These are phyloP conservation scores for Helleia helle DNA, from an alignment of 2,888 invertebrate species.

Conservation along the genomic window DNA sequence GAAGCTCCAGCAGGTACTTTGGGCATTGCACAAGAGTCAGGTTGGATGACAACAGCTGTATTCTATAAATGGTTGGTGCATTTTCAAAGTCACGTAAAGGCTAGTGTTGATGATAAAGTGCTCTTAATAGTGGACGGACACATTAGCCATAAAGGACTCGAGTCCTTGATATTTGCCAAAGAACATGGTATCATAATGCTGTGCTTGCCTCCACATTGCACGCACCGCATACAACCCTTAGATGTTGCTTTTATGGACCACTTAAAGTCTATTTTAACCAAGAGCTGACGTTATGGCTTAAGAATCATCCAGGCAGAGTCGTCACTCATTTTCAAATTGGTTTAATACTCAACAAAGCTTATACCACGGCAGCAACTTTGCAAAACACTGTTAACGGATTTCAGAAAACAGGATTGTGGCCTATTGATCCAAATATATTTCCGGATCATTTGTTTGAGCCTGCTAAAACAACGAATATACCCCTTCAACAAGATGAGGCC, in stretches of 20 bases:
- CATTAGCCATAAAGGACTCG: constrained; percentile 13
- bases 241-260: too few species aligned
- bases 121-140: constrained; percentile 12
- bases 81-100: constrained; percentile 11
- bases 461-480: constrained; percentile 24
- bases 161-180: constrained; percentile 13
- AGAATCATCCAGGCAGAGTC: too few species aligned
- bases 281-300: too few species aligned
- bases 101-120: constrained; percentile 3
- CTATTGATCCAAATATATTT: constrained; percentile 16
- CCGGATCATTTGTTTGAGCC: constrained; percentile 25
- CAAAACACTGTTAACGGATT: constrained; percentile 22
- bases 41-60: constrained; percentile 13
- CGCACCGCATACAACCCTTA: too few species aligned
- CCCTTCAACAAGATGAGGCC: too few species aligned
- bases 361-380: constrained; percentile 25
- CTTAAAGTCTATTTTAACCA: too few species aligned
- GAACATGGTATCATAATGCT: constrained; percentile 12
- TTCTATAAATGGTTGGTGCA: constrained; percentile 14
- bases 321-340: constrained; percentile 29
- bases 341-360: constrained; percentile 26
- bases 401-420: constrained; percentile 18
- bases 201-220: constrained; percentile 6
- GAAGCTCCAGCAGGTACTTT: constrained; percentile 15
- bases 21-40: constrained; percentile 11